Conservation (phyloP, 2,113 vertebrate species). For the Piaya cayana region DNA sequence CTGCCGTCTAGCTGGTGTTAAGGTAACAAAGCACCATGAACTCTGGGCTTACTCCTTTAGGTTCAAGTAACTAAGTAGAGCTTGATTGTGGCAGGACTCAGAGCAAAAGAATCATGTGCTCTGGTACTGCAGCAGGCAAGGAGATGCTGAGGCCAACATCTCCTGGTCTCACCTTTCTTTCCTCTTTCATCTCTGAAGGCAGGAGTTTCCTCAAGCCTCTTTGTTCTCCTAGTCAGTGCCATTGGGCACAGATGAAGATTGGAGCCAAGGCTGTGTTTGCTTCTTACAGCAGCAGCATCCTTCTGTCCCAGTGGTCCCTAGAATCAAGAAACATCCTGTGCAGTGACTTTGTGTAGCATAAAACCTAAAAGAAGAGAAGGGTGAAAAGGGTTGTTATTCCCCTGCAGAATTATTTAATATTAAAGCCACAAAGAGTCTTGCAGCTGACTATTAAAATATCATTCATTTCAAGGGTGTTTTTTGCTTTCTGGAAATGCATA, state of each 20-base stretch:
- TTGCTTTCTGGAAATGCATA: background rate
- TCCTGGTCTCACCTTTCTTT: background rate
- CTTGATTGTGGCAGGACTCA: background rate
- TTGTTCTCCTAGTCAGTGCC: background rate
- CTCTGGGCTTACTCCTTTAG: background rate
- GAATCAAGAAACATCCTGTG: background rate
- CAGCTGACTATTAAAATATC: background rate
- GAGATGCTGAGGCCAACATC: background rate
- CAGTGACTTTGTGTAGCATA: background rate
- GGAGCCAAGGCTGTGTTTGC: background rate
- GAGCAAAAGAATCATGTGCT: background rate
- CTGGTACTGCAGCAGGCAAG: background rate
- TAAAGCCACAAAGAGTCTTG: background rate
- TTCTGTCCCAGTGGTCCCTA: background rate
- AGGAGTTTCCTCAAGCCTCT: background rate
- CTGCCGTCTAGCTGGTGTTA: background rate
- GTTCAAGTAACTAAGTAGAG: background rate
- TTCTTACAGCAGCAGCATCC: rapidly evolving
- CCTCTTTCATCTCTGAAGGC: background rate
- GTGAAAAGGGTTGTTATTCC: background rate
- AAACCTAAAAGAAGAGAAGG: background rate
- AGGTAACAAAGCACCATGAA: background rate
- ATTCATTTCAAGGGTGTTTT: background rate
- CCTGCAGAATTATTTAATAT: background rate
- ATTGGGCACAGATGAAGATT: background rate